Base-by-base conservation (phyloP, 1,140 invertebrate genomes). In the Bombus superbus region DNA sequence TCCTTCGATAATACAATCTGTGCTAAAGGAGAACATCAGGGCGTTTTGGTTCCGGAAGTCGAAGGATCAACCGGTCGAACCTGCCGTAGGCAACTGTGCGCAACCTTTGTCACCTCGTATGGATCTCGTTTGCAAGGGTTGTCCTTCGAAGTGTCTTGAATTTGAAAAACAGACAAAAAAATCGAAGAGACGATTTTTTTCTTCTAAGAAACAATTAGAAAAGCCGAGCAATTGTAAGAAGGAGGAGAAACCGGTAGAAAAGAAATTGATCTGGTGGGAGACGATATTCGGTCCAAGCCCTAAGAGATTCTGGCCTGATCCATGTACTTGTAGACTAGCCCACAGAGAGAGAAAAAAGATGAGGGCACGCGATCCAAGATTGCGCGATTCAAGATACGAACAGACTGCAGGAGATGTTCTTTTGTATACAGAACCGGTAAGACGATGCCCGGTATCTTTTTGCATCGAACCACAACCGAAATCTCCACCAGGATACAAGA, bases 381-480 rank as follows among this genome's bases (percentile, higher is more conserved):
- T 91, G 5, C 2, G 38, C 3, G 86, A 93, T 84, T 42, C 85
- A 3, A 42, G 79, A 18, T 88, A 88, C 62, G 15, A 64, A 3
- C 3, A 9, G 0, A 91, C 81, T 0, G 4, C 9, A 0, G 85
- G 83, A 0, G 88, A 92, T 64, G 83, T 91, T 0, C 28, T 89
- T 8, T 1, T 92, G 4, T 90, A 81, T 32, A 91, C 83, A 3
- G 86, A 89, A 59, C 4, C 38, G 2, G 0, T 47, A 1, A 91
- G 73, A 72, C 42, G 5, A 10, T 9, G 8, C 6, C 42, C 15
- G 5, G 5, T 5, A n/a, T 5, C 44, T 28, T 22, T 42, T 15
- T 81, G 75, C 47, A 2, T 18, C 53, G 89, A 88, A 75, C 88
- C 85, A 5, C 59, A 87, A 44, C 85, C 86, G 10, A 88, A 82